Conservation (phyloP, 2,797 vertebrate genomes). For the Nyctibius grandis region DNA sequence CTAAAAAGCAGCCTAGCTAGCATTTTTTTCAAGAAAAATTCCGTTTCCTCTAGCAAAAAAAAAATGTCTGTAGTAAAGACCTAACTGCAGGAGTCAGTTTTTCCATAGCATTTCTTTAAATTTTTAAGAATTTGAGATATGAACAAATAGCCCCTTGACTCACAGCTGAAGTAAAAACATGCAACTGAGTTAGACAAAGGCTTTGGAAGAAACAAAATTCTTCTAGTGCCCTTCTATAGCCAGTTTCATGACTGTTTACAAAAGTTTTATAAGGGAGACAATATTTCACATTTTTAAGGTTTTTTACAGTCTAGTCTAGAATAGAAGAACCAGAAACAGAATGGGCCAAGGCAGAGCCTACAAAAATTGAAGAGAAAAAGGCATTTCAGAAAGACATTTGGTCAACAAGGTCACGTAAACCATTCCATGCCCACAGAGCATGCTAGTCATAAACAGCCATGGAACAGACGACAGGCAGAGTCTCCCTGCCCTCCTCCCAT, state of each 20-base stretch:
- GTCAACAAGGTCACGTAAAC: background rate
- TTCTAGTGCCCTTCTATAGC: background rate
- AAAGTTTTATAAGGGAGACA: background rate
- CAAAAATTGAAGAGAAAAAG: background rate
- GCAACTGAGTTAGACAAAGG: background rate
- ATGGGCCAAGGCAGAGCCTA: background rate
- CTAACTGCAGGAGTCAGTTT: background rate
- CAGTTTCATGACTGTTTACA: background rate
- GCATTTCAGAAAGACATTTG: background rate
- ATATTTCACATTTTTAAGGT: background rate
- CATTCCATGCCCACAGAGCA: background rate
- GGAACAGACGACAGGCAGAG: background rate
- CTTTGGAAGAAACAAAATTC: background rate
- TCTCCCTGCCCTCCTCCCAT: background rate
- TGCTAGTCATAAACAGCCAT: background rate
- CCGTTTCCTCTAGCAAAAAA: background rate
- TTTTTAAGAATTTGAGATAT: background rate
- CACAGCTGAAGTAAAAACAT: background rate
- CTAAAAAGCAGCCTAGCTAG: background rate
- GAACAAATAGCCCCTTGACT: constrained; percentile 6
- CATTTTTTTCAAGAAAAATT: background rate
- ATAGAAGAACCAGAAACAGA: background rate
- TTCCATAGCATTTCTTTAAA: no score
- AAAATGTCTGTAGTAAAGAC: background rate
- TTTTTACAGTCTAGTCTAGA: background rate